phyloP scores from a whole-genome alignment of 2,888 invertebrate genomes.

The Dasysyrphus tricinctus region DNA sequence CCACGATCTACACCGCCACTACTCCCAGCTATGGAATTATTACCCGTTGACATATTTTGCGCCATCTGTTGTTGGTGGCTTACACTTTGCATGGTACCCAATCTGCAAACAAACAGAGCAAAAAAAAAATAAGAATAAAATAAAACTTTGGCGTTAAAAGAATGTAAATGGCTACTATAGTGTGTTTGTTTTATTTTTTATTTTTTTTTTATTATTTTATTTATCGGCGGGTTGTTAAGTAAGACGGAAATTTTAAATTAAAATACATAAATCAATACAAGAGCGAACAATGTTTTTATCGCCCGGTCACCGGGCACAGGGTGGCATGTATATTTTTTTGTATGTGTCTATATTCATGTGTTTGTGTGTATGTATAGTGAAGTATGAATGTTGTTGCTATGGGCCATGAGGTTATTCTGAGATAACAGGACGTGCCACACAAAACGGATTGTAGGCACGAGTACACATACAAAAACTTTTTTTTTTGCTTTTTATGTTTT shows the following conservation, averaged over 20 bases:
- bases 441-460: conserved; percentile 36
- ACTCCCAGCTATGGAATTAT: conserved; percentile 84
- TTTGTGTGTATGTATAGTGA: conserved; percentile 3
- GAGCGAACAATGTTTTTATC: conserved; percentile 67
- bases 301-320: conserved; percentile 44
- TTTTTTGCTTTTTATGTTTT: conserved; percentile 12
- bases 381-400: conserved; percentile 36
- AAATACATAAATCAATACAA: conserved; percentile 83
- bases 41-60: conserved; percentile 86
- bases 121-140: conserved; percentile 35
- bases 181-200: conserved; percentile 39
- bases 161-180: conserved; percentile 65
- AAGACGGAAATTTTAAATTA: conserved; percentile 84
- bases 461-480: neutral
- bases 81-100: conserved; percentile 82
- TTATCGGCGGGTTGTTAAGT: conserved; percentile 79
- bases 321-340: conserved; percentile 23
- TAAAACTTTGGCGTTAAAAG: conserved; percentile 71
- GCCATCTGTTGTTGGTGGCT: conserved; percentile 83
- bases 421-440: conserved; percentile 54
- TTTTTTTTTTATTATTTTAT: conserved; percentile 75
- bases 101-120: conserved; percentile 78
- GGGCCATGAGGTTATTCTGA: conserved; percentile 23
- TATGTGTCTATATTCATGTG: conserved; percentile 2
- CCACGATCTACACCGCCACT: conserved; percentile 82